Base-by-base conservation (phyloP, 2,888 invertebrate species). In the Boloria selene region DNA sequence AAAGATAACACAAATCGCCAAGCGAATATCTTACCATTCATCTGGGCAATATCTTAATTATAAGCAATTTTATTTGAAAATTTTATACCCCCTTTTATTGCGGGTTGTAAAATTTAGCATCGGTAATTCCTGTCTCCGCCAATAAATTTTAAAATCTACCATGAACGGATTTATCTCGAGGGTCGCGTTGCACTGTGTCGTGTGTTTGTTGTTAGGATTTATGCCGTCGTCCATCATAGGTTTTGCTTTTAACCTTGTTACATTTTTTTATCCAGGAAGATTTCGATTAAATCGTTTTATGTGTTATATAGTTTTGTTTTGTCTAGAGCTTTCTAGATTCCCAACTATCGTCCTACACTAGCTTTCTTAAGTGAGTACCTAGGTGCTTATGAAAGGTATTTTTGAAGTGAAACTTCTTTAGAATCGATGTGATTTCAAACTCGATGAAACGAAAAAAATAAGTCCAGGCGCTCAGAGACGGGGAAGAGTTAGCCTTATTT, bases 111-210 rank as follows among this genome's bases (percentile, higher is more conserved):
- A 68, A 62, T 68, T 62, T 59, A 65, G 62, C 58, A 62, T 50
- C 54, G 45, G 59, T 62, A 53, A 63, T 59, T 55, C 63, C 60
- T 64, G 67, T 63, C 62, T 50, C 59, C 47, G 47, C 54, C 60
- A 55, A 65, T 69, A 69, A 69, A 69, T 66, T 62, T 52, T 63
- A 65, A 69, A 69, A 68, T 65, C 61, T 68, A 68, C 51, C 61
- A 62, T 50, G 61, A 53, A 44, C 44, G 16, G 50, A 65, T 63
- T 69, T 69, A 63, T 67, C 53, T 44, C 44, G 54, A n/a, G 53
- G 60, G 64, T 60, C 58, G 55, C 51, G 59, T 60, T 52, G 50
- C 59, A 58, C 58, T 61, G 64, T 60, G 68, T 70, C 67, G 61
- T 56, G 54, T 47, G 65, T 67, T 67, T 65, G 70, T 68, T 65